Percentiles rank a stretch among this genome's conserved stretches.
Evolutionary conservation across 2,888 invertebrate species (phyloP).

Genomic region (Crossocerus cetratus): DNA sequence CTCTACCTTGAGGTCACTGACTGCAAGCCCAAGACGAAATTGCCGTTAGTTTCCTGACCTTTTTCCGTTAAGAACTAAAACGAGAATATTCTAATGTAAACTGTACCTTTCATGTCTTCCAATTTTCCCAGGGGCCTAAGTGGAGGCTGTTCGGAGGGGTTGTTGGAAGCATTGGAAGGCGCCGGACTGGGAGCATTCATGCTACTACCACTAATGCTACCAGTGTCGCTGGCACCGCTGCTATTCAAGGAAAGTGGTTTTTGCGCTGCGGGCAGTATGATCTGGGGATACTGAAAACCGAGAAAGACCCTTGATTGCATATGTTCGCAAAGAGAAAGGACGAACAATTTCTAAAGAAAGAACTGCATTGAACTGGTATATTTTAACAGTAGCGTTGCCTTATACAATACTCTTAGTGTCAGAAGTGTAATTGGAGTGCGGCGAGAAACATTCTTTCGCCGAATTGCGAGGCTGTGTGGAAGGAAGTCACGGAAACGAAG

Average conservation of each 20-base stretch:
- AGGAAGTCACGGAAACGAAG: constrained; percentile 11
- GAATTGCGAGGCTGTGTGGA: background rate
- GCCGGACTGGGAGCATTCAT: constrained; percentile 73
- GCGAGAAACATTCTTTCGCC: background rate
- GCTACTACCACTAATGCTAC: constrained; percentile 72
- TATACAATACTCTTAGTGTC: no score
- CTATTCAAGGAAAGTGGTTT: constrained; percentile 77
- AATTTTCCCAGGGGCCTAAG: constrained; percentile 82
- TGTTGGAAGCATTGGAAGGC: constrained; percentile 69
- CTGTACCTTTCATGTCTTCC: constrained; percentile 91
- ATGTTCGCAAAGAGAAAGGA: no score
- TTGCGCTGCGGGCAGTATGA: constrained; percentile 87
- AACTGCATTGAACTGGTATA: no score
- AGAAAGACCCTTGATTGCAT: background rate
- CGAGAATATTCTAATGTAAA: background rate
- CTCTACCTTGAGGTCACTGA: constrained; percentile 95
- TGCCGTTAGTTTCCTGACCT: no score
- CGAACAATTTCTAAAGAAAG: no score
- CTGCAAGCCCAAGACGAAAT: constrained; percentile 73
- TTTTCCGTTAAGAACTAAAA: background rate
- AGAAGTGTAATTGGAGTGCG: no score
- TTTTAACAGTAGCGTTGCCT: background rate
- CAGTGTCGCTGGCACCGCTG: constrained; percentile 74
- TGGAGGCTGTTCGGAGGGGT: constrained; percentile 73
- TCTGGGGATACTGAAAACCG: constrained; percentile 83